These are phyloP conservation scores for Drosophila seclusa DNA, from an alignment of 2,888 invertebrate species.

Conservation along the genomic window DNA sequence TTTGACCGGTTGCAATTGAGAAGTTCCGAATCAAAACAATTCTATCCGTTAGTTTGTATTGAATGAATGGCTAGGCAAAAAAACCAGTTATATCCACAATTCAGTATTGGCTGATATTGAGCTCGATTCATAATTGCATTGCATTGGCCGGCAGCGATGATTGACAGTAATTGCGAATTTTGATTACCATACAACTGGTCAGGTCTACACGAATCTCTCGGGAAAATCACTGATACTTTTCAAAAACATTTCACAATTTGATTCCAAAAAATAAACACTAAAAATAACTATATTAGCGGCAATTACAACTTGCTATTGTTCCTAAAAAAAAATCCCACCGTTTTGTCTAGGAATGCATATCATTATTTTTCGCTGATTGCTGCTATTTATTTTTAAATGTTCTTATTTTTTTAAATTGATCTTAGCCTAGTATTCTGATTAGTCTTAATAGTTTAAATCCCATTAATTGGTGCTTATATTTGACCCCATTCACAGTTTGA, in stretches of 20 bases:
- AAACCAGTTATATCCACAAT: conserved; percentile 49
- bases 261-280: neutral
- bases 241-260: conserved; percentile 25
- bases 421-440: conserved; percentile 24
- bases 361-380: neutral
- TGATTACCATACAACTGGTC: conserved; percentile 18
- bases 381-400: neutral
- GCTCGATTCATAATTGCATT: conserved; percentile 61
- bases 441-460: conserved; percentile 29
- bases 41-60: conserved; percentile 35
- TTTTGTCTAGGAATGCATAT: neutral
- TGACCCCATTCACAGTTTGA: neutral
- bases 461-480: neutral
- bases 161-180: conserved; percentile 63
- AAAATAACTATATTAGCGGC: neutral
- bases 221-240: conserved; percentile 24
- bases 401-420: neutral
- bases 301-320: conserved; percentile 1
- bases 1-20: conserved; percentile 61
- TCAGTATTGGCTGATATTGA: conserved; percentile 24
- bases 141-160: conserved; percentile 41
- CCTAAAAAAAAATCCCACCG: conserved; percentile 1
- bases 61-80: conserved; percentile 41
- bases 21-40: conserved; percentile 24
- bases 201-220: neutral